phyloP scores from a whole-genome alignment of 2,797 vertebrate genomes.

The Nyctibius grandis region DNA sequence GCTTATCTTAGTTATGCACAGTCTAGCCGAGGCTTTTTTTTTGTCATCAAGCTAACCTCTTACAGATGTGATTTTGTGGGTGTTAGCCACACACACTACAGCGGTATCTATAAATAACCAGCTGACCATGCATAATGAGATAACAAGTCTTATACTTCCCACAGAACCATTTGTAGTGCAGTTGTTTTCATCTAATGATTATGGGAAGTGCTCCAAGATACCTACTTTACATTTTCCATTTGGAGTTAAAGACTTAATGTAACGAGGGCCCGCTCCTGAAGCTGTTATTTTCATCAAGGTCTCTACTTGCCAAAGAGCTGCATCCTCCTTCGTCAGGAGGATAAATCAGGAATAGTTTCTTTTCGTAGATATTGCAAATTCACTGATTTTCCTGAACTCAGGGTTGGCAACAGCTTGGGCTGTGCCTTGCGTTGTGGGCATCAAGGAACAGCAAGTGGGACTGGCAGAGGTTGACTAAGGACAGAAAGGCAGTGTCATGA shows the following conservation, averaged over 20 bases:
- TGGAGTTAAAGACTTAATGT: background rate
- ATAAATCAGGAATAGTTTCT: background rate
- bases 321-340: background rate
- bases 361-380: background rate
- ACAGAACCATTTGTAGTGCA: background rate
- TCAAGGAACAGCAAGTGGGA: background rate
- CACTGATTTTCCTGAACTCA: background rate
- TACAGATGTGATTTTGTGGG: background rate
- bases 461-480: background rate
- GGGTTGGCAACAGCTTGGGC: background rate
- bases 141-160: background rate
- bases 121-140: background rate
- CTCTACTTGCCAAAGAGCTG: background rate
- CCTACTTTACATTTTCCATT: background rate
- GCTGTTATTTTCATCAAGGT: background rate
- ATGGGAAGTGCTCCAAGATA: background rate
- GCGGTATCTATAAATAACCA: background rate
- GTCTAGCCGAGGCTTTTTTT: background rate
- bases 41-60: background rate
- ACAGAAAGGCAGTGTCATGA: background rate
- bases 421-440: background rate
- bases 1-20: background rate
- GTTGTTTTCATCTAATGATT: background rate
- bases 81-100: background rate
- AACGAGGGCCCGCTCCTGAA: background rate